Base-by-base conservation (phyloP, 1,140 invertebrate species). In the Drosophila elegans region DNA sequence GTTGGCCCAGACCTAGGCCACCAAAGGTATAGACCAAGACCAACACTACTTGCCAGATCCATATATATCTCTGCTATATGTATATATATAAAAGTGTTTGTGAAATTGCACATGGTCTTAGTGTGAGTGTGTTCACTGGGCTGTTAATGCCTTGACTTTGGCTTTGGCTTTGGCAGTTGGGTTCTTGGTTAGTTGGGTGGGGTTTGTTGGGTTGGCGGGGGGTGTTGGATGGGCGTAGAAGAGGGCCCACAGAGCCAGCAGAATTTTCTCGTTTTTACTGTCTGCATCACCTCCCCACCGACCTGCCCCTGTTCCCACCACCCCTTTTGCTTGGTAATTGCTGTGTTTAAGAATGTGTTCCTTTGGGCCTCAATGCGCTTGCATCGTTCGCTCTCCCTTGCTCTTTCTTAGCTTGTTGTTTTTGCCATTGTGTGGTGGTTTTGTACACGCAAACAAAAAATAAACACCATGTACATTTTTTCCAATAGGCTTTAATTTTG, bases 331-430 rank as follows among this genome's bases (percentile, higher is more conserved):
- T 69, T 61, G 66, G 83, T 88, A 88, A 88, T 88, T 88, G 83
- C 84, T 83, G 84, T 88, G 76, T 89, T 88, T 89, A 89, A 80
- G 83, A 83, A 88, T 86, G 83, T 86, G 83, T 82, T 88, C 79
- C 77, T 79, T 88, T 78, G 78, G 52, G 55, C 63, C 55, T 61
- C 74, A 69, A 25, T 78, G 74, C 74, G 63, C 64, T 54, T 63
- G 41, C 57, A 56, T 36, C 46, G 61, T 34, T 67, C 12, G 29
- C 16, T 51, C 42, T 69, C 42, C 21, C 29, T 48, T 56, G n/a
- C 53, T 67, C 56, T 25, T 32, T 34, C 36, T 42, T 45, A 13
- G 42, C 32, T 59, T 21, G 10, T 48, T 69, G 56, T 68, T 51
- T 51, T 56, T 57, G 64, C 32, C 45, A 55, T 48, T 54, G 12